Conservation (phyloP, 1,140 invertebrate genomes). For the Scaptomyza hsui region DNA sequence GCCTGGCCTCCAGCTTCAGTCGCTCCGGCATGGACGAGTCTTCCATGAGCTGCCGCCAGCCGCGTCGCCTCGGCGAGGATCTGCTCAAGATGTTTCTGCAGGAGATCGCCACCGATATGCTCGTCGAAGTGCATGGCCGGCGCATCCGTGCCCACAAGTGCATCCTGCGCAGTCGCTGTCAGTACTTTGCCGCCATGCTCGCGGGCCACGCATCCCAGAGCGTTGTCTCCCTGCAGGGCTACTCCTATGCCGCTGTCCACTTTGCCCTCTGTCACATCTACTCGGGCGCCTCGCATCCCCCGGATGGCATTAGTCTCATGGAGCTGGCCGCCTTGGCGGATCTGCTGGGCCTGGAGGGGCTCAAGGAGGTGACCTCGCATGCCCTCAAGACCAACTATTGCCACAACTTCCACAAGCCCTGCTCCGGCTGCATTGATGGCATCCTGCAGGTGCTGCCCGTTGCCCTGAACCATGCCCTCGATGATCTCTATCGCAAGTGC, state of each 20-base stretch:
- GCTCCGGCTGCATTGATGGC: conserved; percentile 89
- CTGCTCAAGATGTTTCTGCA: conserved; percentile 94
- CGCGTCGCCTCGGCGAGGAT: conserved; percentile 90
- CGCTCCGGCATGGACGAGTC: conserved; percentile 83
- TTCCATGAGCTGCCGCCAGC: conserved; percentile 84
- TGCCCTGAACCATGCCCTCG: conserved; percentile 92
- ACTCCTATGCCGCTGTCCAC: conserved; percentile 92
- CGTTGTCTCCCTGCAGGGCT: conserved; percentile 93
- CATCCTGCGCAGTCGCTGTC: conserved; percentile 93
- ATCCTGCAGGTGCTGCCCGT: conserved; percentile 93
- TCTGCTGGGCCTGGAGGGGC: conserved; percentile 93
- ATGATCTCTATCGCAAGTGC: conserved; percentile 93
- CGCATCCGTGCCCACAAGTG: conserved; percentile 94
- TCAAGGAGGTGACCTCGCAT: conserved; percentile 95
- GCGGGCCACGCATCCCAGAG: conserved; percentile 93
- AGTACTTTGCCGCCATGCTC: conserved; percentile 95
- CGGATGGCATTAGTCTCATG: conserved; percentile 92
- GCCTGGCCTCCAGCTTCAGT: conserved; percentile 81
- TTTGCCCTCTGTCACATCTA: conserved; percentile 97
- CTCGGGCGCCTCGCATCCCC: conserved; percentile 93
- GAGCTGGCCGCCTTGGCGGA: conserved; percentile 94
- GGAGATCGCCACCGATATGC: conserved; percentile 93
- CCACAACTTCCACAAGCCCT: conserved; percentile 90
- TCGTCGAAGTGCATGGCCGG: conserved; percentile 90
- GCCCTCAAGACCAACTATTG: conserved; percentile 95